A percentile compares a stretch with the other conserved stretches of the same genome.
phyloP scores from a whole-genome alignment of 2,888 invertebrate species.

The Thecophora atra region DNA sequence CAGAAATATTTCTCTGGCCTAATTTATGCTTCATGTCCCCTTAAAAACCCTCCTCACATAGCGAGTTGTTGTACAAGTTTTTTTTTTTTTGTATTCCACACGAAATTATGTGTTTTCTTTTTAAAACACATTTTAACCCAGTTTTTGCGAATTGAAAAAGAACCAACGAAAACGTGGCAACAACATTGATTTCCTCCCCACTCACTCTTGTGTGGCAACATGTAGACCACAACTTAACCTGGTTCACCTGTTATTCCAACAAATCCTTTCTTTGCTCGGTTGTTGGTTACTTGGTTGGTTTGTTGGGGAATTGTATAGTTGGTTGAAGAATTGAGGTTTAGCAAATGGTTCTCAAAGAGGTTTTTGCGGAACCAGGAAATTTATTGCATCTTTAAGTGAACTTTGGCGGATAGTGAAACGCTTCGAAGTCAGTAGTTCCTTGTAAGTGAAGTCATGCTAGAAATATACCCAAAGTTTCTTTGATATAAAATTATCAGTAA shows the following conservation, averaged over 20 bases:
- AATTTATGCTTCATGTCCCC: not conserved
- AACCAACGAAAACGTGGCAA: not conserved
- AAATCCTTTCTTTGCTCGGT: not conserved
- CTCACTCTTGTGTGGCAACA: constrained; percentile 5
- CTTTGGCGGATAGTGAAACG: not conserved
- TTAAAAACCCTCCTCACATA: not conserved
- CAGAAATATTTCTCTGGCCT: not conserved
- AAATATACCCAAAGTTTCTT: too few species aligned
- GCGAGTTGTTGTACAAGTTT: not conserved
- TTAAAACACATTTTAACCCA: not conserved
- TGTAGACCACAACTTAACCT: constrained; percentile 20
- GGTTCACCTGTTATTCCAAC: constrained; percentile 16
- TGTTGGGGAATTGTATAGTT: not conserved
- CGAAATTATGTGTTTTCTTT: not conserved
- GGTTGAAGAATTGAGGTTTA: not conserved
- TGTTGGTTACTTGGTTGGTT: not conserved
- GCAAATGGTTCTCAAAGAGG: too few species aligned
- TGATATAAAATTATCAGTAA: too few species aligned
- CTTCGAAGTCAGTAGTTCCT: too few species aligned
- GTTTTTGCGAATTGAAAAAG: not conserved
- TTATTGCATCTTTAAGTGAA: not conserved
- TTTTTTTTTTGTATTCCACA: not conserved
- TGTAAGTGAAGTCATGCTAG: too few species aligned
- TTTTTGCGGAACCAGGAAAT: not conserved
- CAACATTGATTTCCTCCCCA: constrained; percentile 14